Percentiles rank a stretch among this genome's conserved stretches.
phyloP scores from a whole-genome alignment of 2,797 vertebrate species.

The Leptoclinus maculatus region DNA sequence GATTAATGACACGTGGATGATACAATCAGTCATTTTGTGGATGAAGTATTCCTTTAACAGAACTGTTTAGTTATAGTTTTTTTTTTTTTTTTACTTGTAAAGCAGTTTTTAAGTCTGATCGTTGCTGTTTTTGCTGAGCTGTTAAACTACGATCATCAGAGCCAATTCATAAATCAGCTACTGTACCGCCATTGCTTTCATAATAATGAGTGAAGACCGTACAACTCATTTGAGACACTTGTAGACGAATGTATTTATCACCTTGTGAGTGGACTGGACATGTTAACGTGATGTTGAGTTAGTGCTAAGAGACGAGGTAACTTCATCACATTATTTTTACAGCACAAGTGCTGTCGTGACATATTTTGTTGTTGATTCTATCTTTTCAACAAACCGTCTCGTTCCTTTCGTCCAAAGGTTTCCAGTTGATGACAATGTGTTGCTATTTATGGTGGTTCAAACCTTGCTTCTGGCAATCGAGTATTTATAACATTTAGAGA shows the following conservation, averaged over 20 bases:
- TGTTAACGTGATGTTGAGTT: neutral
- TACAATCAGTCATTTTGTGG: neutral
- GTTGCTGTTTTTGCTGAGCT: neutral
- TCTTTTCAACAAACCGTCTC: neutral
- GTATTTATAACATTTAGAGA: slow-evolving; percentile 3
- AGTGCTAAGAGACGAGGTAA: neutral
- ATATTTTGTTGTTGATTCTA: neutral
- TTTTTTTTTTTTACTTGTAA: neutral
- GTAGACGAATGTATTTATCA: neutral
- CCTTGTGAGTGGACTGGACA: neutral
- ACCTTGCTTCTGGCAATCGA: neutral
- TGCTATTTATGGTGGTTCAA: neutral
- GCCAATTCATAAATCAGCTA: neutral
- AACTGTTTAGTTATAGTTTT: neutral
- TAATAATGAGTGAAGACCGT: neutral
- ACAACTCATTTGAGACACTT: neutral
- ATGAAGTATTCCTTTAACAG: neutral
- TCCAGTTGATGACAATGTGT: neutral
- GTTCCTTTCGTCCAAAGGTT: neutral
- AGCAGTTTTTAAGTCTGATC: neutral
- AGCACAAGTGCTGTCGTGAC: neutral
- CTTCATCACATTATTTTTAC: neutral
- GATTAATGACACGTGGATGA: no score
- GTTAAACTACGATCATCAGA: neutral
- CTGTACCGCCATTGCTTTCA: neutral